Conservation (phyloP, 2,113 vertebrate genomes). For the Salvator merianae region DNA sequence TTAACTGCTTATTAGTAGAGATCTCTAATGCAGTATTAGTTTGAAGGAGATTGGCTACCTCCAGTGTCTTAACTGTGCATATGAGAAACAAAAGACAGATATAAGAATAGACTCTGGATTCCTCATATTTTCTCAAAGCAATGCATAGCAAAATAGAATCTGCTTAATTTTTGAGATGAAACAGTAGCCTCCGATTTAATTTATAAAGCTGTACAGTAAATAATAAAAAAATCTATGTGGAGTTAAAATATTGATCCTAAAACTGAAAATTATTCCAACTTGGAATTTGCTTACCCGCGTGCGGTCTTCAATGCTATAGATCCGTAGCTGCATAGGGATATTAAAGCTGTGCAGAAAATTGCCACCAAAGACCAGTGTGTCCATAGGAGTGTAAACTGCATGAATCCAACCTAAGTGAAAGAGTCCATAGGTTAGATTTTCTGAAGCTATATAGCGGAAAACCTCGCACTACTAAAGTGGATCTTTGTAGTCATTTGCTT, state of each 20-base stretch:
- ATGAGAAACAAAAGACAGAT: not conserved
- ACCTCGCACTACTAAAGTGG: not conserved
- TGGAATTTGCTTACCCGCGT: constrained; percentile 82
- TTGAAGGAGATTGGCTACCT: not conserved
- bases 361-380: constrained; percentile 95
- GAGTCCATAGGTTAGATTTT: constrained; percentile 10
- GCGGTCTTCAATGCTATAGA: constrained; percentile 96
- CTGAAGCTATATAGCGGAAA: not conserved
- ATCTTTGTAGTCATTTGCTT: not conserved
- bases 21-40: not conserved
- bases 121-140: not conserved
- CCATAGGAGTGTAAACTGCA: constrained; percentile 96
- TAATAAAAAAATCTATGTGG: not conserved
- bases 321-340: constrained; percentile 98
- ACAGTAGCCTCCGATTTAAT: not conserved
- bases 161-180: not conserved
- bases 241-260: not conserved
- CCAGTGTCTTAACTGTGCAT: not conserved
- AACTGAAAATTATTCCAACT: not conserved
- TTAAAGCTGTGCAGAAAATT: constrained; percentile 99
- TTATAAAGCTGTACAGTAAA: not conserved
- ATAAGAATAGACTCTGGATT: not conserved
- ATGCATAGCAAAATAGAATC: not conserved
- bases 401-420: constrained; percentile 92
- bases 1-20: not conserved